Evolutionary conservation across 2,888 invertebrate genomes (phyloP), one percentile per base, ranked within the genome.

Genomic region (Calameuta pallipes): DNA sequence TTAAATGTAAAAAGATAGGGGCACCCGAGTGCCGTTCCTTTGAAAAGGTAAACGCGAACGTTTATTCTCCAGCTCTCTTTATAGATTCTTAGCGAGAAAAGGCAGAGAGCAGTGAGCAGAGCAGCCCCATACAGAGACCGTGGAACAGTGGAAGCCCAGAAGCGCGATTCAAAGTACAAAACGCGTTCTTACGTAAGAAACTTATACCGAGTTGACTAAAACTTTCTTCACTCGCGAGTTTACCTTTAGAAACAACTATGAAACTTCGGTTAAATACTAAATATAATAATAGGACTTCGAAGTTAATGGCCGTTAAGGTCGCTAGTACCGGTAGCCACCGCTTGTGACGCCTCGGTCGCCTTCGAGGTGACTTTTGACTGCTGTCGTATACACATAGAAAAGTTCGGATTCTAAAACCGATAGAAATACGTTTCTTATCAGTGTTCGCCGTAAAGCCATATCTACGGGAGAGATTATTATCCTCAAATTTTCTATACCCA

Each of bases 261-360:
- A 81, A 86, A 86, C 82, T 86, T 86, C 78, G 80, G 79, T 84
- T 86, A 85, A 85, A 86, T 85, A 85, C 83, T 81, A 83, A 86
- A 85, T 85, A 85, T 81, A 86, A 86, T 85, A 85, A 85, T 82
- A 80, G 77, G 79, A 71, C 41, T 37, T 34, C 68, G 74, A 36
- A 77, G 75, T 75, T 56, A 56, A 56, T 56, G 56, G 56, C 56
- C 56, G 56, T 1, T 23, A 23, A 56, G 23, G 56, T 56, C 56
- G 9, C 9, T 56, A 6, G 56, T 56, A 56, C 56, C 2, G 23
- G 23, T 23, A 9, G 0, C 56, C 2, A 9, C 56, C 56, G 56
- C 56, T 56, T 9, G 56, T 9, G 56, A 23, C 56, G 56, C 23
- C 23, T 56, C 56, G 23, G 23, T 56, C 23, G 56, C 23, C 9